These are phyloP conservation scores for Sarcophaga peregrina DNA, from an alignment of 1,140 invertebrate genomes.

Conservation along the genomic window DNA sequence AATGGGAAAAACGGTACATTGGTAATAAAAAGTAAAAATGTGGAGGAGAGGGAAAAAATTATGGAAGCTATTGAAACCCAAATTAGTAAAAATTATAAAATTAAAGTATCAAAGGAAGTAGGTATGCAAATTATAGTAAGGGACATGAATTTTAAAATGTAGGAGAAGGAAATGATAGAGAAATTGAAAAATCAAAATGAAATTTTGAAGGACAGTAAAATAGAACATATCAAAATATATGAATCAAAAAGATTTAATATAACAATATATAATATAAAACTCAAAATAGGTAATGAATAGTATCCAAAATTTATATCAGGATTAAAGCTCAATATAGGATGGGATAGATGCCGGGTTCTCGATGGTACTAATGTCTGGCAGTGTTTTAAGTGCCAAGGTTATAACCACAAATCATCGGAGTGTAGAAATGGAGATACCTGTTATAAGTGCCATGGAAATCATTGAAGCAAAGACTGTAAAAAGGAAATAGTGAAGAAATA, in stretches of 20 bases:
- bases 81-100: too few species aligned
- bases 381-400: slow-evolving; percentile 6
- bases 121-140: not conserved
- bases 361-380: not conserved
- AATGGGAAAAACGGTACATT: too few species aligned
- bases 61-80: too few species aligned
- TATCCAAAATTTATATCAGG: not conserved
- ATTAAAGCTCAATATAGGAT: not conserved
- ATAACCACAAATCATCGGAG: not conserved
- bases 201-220: not conserved
- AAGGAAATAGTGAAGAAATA: not conserved
- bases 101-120: not conserved
- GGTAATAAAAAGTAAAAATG: too few species aligned
- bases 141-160: not conserved
- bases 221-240: not conserved
- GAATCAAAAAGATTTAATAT: not conserved
- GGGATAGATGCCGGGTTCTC: not conserved
- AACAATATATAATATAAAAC: not conserved
- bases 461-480: not conserved
- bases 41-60: too few species aligned
- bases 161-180: not conserved
- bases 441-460: not conserved
- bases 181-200: not conserved
- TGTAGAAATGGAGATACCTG: not conserved
- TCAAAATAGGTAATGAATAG: not conserved